Base-by-base conservation (phyloP, 2,797 vertebrate genomes). In the Poecilia gillii region DNA sequence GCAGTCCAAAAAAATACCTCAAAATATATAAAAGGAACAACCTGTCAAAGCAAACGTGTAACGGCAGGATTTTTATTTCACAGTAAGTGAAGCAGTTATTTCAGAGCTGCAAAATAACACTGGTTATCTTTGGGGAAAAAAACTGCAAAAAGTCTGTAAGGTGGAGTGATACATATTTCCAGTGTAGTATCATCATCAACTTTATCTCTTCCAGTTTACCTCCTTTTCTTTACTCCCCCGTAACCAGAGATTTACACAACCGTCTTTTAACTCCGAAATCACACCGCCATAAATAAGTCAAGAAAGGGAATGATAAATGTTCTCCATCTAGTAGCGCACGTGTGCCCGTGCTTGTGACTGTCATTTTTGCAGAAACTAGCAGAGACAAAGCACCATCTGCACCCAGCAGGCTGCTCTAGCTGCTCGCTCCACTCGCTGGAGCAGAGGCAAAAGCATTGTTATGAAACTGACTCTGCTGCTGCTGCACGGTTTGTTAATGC, bases 301-400 rank as follows among this genome's bases (percentile, higher is more conserved):
- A 57, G 53, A 4, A 28, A 57, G 53, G 25, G 53, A 57, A 28
- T 12, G 53, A 12, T 12, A 57, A 57, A 57, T 57, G 53, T 57
- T 57, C n/a, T 57, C 53, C 85, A 90, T 87, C 86, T 83, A 33
- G 31, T 33, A n/a, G 23, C 39, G 84, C 79, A 72, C 70, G 74
- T 73, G 78, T 57, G 73, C 81, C 73, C 2, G 4, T 57, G 53
- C 28, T 41, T 41, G 74, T 8, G 84, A 71, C 78, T 86, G 78
- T 82, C 79, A 87, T 75, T 90, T 90, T 89, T 90, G 86, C 83
- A 89, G 90, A 83, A 90, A 92, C 88, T 87, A 87, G 84, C 85
- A 80, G 89, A 92, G 83, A 93, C 93, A 93, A 92, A 92, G 92
- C 92, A 81, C 91, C 90, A 92, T 94, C 92, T 95, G 93, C 90